These are phyloP conservation scores for Agonopterix heracliana DNA, from an alignment of 2,888 invertebrate genomes.

Conservation along the genomic window DNA sequence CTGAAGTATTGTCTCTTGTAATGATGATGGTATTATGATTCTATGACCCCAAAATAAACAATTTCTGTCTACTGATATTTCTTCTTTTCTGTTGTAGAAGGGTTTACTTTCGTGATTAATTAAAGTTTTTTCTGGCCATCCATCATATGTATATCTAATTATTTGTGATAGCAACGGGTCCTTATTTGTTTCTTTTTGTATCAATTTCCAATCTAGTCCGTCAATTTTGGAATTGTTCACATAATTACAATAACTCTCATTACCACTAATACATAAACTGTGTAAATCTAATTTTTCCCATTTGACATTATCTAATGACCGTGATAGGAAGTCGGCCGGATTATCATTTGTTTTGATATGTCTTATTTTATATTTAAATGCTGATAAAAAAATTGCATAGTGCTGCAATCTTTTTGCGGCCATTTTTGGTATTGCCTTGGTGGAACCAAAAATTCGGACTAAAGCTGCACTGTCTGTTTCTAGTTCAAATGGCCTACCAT, in stretches of 20 bases:
- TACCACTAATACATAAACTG: neutral
- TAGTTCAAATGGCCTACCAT: constrained; percentile 18
- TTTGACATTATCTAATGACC: neutral
- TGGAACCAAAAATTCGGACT: constrained; percentile 27
- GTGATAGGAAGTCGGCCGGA: constrained; percentile 17
- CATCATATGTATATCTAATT: too few species aligned
- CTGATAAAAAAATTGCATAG: constrained; percentile 21
- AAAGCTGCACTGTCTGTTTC: constrained; percentile 23
- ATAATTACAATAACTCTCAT: neutral
- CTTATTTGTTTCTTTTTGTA: constrained; percentile 5
- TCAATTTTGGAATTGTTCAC: neutral
- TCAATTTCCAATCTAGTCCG: constrained; percentile 5
- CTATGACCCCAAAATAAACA: constrained; percentile 9
- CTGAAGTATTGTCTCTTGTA: neutral
- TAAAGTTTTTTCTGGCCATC: too few species aligned
- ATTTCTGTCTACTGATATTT: constrained; percentile 3
- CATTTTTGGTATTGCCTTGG: constrained; percentile 29
- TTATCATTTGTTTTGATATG: constrained; percentile 13
- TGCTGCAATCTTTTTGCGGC: constrained; percentile 25
- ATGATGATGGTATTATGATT: constrained; percentile 1
- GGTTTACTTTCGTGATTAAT: too few species aligned
- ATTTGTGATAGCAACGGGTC: too few species aligned
- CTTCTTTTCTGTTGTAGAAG: constrained; percentile 3
- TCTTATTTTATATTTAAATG: constrained; percentile 13
- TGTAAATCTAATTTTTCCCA: neutral